Evolutionary conservation across 2,888 invertebrate species (phyloP), one percentile per base, ranked within the genome.

Genomic region (Clitarchus hookeri): DNA sequence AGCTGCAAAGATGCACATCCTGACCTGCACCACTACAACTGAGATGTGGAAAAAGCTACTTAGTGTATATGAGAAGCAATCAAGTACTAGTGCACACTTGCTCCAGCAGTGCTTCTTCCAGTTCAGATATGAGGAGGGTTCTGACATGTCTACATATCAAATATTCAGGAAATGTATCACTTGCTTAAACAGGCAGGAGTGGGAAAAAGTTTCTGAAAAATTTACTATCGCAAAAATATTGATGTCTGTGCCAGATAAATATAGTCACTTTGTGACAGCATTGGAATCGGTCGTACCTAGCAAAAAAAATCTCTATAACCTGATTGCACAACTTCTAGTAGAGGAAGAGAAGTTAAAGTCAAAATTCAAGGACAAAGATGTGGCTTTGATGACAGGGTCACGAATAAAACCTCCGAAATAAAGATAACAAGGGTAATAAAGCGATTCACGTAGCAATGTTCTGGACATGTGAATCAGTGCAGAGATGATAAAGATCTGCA

Each of bases 201-300:
- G n/a, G n/a, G n/a, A 79, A 79, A n/a, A 79, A 79, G 27, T 79
- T 6, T 79, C 79, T 26, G 25, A 79, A 13, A n/a, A 79, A n/a
- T 79, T n/a, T n/a, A n/a, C 27, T 6, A n/a, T 79, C 13, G 23
- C 25, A 13, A 79, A 79, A n/a, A 79, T 79, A 78, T 26, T 78
- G 3, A 79, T 11, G 79, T 79, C 25, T n/a, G 11, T 79, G 79
- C 79, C 13, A 79, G 79, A 79, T 26, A 79, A n/a, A 79, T n/a
- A 79, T 3, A 79, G 79, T 79, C 27, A 79, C 27, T 79, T n/a
- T n/a, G 79, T 79, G 79, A 26, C 79, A 79, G 79, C n/a, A n/a
- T 79, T 12, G 79, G 79, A 79, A n/a, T 79, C 79, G 12, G 27
- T 27, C 12, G 9, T 8, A 13, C 16, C 25, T 79, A 8, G 27